Evolutionary conservation across 2,888 invertebrate genomes (phyloP), one percentile per base, ranked within the genome.

Genomic region (Hypselothyrea guttata): DNA sequence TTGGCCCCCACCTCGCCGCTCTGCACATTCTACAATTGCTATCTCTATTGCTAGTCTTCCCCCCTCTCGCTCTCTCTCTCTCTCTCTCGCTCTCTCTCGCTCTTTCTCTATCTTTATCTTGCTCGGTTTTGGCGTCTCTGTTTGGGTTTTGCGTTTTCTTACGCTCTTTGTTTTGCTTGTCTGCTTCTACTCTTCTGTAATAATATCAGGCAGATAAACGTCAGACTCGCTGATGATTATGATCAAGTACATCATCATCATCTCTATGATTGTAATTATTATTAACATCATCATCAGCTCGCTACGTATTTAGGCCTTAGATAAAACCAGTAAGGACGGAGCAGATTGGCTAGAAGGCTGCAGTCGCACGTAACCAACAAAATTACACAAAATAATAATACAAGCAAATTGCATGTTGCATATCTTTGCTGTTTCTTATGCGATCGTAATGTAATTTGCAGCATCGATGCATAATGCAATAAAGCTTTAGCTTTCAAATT

Each of bases 121-220:
- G n/a, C n/a, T n/a, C n/a, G n/a, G n/a, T 15, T 61, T 2, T 37
- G 22, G 1, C n/a, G 56, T 54, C 58, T 68, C 59, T 63, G 55
- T 67, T 71, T 71, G 62, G 71, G 35, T 38, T 65, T 63, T 58
- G 59, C 52, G 38, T 57, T 62, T 33, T 67, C 67, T 54, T 76
- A 55, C 37, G 1, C 48, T 59, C 65, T 84, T 84, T 84, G 83
- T 81, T 81, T 75, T 82, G 79, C 58, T 78, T 84, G 67, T 69
- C 60, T 52, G 60, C 69, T 78, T 84, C 73, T 65, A 12, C 52
- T 52, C 58, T 33, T 55, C 59, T 63, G 61, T 84, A 78, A 75
- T 75, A 67, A 72, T 60, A 67, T 64, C 60, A 57, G 45, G 53
- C 22, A 71, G 71, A 66, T 64, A 77, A 63, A 59, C 56, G 30